These are phyloP conservation scores for Drosophila paramelanica DNA, from an alignment of 2,888 invertebrate genomes.

Conservation along the genomic window DNA sequence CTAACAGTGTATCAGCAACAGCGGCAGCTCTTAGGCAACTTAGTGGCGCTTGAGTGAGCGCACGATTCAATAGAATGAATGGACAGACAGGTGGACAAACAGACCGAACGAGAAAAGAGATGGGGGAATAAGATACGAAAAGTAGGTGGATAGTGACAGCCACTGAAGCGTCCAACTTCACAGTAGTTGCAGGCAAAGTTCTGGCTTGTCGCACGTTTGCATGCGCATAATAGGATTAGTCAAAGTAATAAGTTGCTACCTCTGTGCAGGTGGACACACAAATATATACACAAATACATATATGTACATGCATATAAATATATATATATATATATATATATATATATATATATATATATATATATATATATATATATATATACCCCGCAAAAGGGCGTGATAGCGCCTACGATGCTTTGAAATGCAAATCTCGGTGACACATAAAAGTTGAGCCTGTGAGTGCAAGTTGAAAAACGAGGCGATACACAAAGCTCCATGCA, in stretches of 20 bases:
- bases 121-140: constrained; percentile 2
- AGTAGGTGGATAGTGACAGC: constrained; percentile 45
- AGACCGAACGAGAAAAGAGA: constrained; percentile 13
- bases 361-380: too few relatives aligned
- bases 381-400: constrained; percentile 21
- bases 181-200: constrained; percentile 74
- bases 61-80: constrained; percentile 77
- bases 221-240: constrained; percentile 79
- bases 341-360: too few relatives aligned
- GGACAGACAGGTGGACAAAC: constrained; percentile 52
- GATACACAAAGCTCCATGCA: constrained; percentile 10
- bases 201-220: constrained; percentile 74
- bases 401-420: constrained; percentile 55
- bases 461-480: constrained; percentile 6
- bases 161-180: constrained; percentile 70
- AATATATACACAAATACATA: background rate
- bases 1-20: constrained; percentile 52
- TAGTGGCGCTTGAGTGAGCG: constrained; percentile 71
- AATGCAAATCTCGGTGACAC: constrained; percentile 69
- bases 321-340: background rate
- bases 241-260: constrained; percentile 75
- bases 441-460: constrained; percentile 39
- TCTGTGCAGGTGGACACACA: constrained; percentile 31
- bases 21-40: constrained; percentile 65
- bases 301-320: background rate